These are phyloP conservation scores for Cyanoramphus novaezelandiae DNA, from an alignment of 2,113 vertebrate genomes.

Conservation along the genomic window DNA sequence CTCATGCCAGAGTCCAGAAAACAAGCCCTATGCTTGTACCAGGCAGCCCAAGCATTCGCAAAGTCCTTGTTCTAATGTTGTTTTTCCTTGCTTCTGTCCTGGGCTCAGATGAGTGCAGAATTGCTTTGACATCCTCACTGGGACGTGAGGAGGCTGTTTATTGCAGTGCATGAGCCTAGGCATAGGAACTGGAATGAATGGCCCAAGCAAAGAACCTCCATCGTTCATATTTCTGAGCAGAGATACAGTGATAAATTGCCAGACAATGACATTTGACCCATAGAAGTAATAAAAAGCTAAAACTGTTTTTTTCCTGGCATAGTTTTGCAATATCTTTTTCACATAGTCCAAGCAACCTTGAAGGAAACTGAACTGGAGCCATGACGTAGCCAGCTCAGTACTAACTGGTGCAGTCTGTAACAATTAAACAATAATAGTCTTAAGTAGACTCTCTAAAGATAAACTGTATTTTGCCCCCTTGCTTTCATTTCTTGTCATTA, in stretches of 20 bases:
- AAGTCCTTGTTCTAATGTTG: constrained; percentile 17
- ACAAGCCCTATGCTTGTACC: neutral
- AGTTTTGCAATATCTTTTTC: neutral
- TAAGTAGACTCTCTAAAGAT: neutral
- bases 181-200: neutral
- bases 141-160: neutral
- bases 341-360: neutral
- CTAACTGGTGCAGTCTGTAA: neutral
- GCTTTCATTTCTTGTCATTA: neutral
- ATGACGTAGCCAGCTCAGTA: neutral
- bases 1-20: neutral
- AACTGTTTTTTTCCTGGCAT: neutral
- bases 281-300: neutral
- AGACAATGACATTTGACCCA: neutral
- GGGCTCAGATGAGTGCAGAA: neutral
- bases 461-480: neutral
- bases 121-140: neutral
- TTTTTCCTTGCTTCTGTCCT: neutral
- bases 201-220: neutral
- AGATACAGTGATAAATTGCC: constrained; percentile 8
- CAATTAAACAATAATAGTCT: neutral
- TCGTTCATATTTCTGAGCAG: neutral
- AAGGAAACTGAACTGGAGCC: neutral
- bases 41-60: neutral
- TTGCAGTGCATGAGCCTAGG: neutral